phyloP scores from a whole-genome alignment of 2,113 vertebrate species.

The Myotis davidii region DNA sequence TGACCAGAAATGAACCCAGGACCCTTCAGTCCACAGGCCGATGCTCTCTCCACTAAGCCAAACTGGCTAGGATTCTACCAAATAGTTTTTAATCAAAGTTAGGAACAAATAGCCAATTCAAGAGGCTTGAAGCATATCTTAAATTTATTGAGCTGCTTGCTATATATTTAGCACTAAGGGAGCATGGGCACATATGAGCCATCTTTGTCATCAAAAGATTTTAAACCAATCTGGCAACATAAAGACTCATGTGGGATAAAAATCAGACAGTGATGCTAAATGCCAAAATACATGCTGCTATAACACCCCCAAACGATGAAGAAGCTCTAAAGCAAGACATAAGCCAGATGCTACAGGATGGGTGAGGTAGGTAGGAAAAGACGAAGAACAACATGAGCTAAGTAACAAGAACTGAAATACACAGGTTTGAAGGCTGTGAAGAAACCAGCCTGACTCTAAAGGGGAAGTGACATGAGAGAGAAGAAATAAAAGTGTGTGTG shows the following conservation, averaged over 20 bases:
- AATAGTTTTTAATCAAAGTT: not conserved
- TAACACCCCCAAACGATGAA: not conserved
- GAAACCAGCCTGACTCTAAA: not conserved
- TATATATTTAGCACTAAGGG: not conserved
- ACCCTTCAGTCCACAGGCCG: too few species aligned
- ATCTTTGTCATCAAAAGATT: not conserved
- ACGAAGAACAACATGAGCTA: not conserved
- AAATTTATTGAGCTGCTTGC: not conserved
- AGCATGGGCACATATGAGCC: not conserved
- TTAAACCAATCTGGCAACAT: constrained; percentile 13
- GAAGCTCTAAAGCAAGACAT: not conserved
- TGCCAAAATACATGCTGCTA: constrained; percentile 5
- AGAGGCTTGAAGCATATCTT: not conserved
- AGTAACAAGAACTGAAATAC: not conserved
- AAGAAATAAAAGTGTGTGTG: not conserved
- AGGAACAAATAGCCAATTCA: not conserved
- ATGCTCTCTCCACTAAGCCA: too few species aligned
- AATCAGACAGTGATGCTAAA: not conserved
- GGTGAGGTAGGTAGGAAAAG: not conserved
- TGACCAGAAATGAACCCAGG: too few species aligned
- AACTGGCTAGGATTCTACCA: not conserved
- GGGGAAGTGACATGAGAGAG: not conserved
- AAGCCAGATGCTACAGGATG: not conserved
- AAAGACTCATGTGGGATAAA: constrained; percentile 10
- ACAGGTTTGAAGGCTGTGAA: not conserved